Conservation (phyloP, 2,113 vertebrate species). For the Gambusia affinis region DNA sequence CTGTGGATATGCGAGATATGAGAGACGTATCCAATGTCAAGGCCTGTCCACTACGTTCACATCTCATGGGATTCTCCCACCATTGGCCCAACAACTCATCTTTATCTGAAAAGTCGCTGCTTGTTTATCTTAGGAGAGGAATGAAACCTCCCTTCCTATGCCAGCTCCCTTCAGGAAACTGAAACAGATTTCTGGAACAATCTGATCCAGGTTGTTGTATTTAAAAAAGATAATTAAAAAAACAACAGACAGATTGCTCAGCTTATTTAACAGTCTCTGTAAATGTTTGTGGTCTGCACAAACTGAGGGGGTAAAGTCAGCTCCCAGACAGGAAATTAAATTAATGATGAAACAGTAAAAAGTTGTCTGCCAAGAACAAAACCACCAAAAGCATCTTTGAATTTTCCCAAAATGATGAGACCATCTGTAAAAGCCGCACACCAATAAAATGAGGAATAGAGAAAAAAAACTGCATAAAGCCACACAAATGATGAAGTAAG, state of each 20-base stretch:
- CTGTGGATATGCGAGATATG: constrained; percentile 36
- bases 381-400: constrained; percentile 7
- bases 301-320: constrained; percentile 1
- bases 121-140: constrained; percentile 54
- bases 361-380: constrained; percentile 24
- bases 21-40: constrained; percentile 32
- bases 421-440: constrained; percentile 7
- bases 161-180: constrained; percentile 16
- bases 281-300: neutral
- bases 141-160: constrained; percentile 43
- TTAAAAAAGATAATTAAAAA: neutral
- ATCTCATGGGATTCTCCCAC: constrained; percentile 20
- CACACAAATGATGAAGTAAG: neutral
- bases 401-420: constrained; percentile 21
- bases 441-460: constrained; percentile 2
- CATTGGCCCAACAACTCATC: constrained; percentile 29
- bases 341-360: constrained; percentile 36
- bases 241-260: neutral
- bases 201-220: neutral
- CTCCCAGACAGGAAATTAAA: constrained; percentile 41
- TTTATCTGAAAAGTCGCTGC: constrained; percentile 47
- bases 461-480: neutral
- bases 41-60: constrained; percentile 32
- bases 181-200: constrained; percentile 9
- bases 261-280: neutral